Conservation (phyloP, 2,113 vertebrate genomes). For the Tetraodon nigroviridis region DNA sequence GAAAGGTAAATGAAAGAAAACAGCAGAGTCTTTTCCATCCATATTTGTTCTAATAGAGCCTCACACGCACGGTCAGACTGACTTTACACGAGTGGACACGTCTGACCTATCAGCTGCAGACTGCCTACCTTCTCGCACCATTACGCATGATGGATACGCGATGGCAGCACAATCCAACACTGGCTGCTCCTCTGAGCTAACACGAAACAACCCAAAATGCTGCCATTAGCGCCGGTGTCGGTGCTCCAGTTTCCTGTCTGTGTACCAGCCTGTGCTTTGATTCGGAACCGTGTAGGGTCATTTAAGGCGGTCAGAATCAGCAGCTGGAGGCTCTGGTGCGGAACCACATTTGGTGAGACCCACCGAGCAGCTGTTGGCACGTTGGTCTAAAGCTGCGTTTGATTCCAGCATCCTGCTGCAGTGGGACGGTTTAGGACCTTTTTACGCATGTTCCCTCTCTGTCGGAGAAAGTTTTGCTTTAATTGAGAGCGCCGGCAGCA, state of each 20-base stretch:
- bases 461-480: constrained; percentile 40
- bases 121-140: constrained; percentile 44
- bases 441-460: not conserved
- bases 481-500: constrained; percentile 7
- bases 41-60: constrained; percentile 46
- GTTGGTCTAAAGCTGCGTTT: constrained; percentile 44
- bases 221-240: too few relatives aligned
- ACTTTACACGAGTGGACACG: constrained; percentile 40
- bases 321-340: constrained; percentile 23
- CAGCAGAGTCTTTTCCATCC: constrained; percentile 18
- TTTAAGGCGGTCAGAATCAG: constrained; percentile 35
- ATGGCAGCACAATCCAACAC: constrained; percentile 6
- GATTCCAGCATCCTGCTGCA: constrained; percentile 19
- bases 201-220: too few relatives aligned
- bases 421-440: constrained; percentile 25
- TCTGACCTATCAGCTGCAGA: constrained; percentile 52
- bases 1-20: constrained; percentile 32
- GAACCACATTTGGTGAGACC: constrained; percentile 37
- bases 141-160: constrained; percentile 41
- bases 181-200: constrained; percentile 11
- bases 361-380: constrained; percentile 28
- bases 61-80: constrained; percentile 34
- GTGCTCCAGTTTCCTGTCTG: constrained; percentile 11
- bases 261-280: constrained; percentile 18
- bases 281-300: constrained; percentile 33